Base-by-base conservation (phyloP, 2,888 invertebrate species). In the Unio pictorum region DNA sequence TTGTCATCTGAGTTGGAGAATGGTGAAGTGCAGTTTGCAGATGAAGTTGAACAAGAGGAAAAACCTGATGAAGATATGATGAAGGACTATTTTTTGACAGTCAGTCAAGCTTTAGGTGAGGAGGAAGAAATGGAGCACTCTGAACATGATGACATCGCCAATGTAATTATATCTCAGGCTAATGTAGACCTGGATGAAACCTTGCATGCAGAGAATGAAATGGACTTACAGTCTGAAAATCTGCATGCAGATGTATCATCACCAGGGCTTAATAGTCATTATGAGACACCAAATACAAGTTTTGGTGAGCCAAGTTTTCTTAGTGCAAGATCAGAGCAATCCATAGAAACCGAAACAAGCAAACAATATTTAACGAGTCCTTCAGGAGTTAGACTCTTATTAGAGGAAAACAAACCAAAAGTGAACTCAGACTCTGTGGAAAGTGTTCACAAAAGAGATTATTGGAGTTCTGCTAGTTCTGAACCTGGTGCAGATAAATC, bases 11-110 rank as follows among this genome's bases (percentile, higher is more conserved):
- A 79, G 60, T 66, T 74, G 55, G 80, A 78, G 64, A 82, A 84
- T 66, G 75, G 82, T 73, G 74, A 77, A 26, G 68, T 77, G 61
- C 64, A 78, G 34, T 69, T 63, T n/a, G 68, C 67, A 20, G 71
- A 67, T 59, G 79, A 73, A 45, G 71, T 67, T 67, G 80, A 80
- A 45, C 78, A 80, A 45, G 82, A 81, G 64, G 76, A 81, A 45
- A 79, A 79, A 61, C 84, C 85, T 28, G 86, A 86, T 67, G 78
- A 74, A 20, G 84, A 84, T 64, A 76, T 87, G 79, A 73, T 85
- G 67, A 66, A 66, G 57, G 84, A 86, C 65, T 86, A 86, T 76
- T 76, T 79, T n/a, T 68, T 80, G 59, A 84, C 85, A 17, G 61
- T 86, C 64, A 86, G 85, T 70, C 76, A 81, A 55, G 83, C 69